Evolutionary conservation across 2,888 invertebrate genomes (phyloP).

Genomic region (Napeogenes inachia): DNA sequence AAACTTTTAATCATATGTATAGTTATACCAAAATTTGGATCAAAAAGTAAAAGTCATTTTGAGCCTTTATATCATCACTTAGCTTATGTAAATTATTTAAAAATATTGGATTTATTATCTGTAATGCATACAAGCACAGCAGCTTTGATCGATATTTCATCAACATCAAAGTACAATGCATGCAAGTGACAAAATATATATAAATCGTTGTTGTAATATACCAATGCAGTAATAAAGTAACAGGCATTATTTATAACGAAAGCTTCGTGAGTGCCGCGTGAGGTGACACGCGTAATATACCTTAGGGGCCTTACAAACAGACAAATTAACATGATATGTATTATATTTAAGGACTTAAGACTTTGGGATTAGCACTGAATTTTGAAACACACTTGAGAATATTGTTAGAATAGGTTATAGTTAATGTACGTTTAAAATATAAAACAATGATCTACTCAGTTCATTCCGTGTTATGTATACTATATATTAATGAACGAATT

Average conservation of each 20-base stretch:
- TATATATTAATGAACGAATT: background rate
- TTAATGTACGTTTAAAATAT: too few relatives aligned
- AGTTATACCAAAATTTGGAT: too few relatives aligned
- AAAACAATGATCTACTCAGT: too few relatives aligned
- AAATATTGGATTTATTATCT: too few relatives aligned
- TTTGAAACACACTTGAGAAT: too few relatives aligned
- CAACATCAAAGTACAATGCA: slow-evolving; percentile 31
- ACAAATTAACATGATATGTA: background rate
- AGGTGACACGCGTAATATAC: slow-evolving; percentile 16
- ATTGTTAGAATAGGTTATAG: too few relatives aligned
- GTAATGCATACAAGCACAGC: background rate
- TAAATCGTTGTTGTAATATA: slow-evolving; percentile 64
- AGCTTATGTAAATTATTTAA: too few relatives aligned
- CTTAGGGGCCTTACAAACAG: slow-evolving; percentile 16
- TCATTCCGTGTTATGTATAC: too few relatives aligned
- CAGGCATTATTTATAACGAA: slow-evolving; percentile 42
- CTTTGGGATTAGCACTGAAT: background rate
- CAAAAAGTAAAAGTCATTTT: too few relatives aligned
- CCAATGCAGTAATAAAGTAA: slow-evolving; percentile 55
- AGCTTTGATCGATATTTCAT: slow-evolving; percentile 18
- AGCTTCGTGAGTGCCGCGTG: slow-evolving; percentile 50
- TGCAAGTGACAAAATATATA: slow-evolving; percentile 50
- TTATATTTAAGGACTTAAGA: background rate
- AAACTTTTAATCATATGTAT: too few relatives aligned
- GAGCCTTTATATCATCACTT: too few relatives aligned